phyloP scores from a whole-genome alignment of 1,140 invertebrate genomes.

The Megalopta genalis region DNA sequence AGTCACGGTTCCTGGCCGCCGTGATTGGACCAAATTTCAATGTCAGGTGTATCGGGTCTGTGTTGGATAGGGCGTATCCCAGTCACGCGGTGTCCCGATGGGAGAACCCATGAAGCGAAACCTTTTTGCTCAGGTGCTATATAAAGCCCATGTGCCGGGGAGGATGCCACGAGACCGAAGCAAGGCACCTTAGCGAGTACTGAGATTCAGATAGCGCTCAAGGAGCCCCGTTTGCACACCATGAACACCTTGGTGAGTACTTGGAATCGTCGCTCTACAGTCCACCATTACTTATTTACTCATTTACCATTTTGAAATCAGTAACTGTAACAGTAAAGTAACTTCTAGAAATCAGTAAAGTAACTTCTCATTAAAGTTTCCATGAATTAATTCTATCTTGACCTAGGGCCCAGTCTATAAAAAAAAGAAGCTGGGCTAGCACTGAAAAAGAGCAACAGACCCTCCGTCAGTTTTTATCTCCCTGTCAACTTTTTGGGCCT shows the following conservation, averaged over 20 bases:
- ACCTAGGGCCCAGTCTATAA: too few species aligned
- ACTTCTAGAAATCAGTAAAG: too few species aligned
- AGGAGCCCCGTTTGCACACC: constrained; percentile 52
- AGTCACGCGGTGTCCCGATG: constrained; percentile 25
- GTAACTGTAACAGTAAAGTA: too few species aligned
- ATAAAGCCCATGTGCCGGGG: constrained; percentile 54
- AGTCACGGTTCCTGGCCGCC: background rate
- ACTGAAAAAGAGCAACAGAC: too few species aligned
- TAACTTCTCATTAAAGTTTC: too few species aligned
- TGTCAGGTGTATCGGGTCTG: constrained; percentile 59
- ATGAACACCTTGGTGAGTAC: constrained; percentile 67
- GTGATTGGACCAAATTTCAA: constrained; percentile 51
- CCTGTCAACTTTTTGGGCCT: too few species aligned
- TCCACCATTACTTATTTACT: too few species aligned
- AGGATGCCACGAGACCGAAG: constrained; percentile 48
- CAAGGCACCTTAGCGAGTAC: constrained; percentile 68
- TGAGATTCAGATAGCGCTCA: constrained; percentile 63
- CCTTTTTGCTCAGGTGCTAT: constrained; percentile 54
- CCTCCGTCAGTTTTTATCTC: too few species aligned
- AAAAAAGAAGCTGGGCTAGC: too few species aligned
- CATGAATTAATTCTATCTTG: too few species aligned
- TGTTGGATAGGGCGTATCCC: constrained; percentile 54
- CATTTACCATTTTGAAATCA: too few species aligned
- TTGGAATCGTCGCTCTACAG: too few species aligned
- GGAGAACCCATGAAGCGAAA: constrained; percentile 31